Percentiles rank a stretch among this genome's conserved stretches.
phyloP scores from a whole-genome alignment of 2,113 vertebrate genomes.

The Eonycteris spelaea region DNA sequence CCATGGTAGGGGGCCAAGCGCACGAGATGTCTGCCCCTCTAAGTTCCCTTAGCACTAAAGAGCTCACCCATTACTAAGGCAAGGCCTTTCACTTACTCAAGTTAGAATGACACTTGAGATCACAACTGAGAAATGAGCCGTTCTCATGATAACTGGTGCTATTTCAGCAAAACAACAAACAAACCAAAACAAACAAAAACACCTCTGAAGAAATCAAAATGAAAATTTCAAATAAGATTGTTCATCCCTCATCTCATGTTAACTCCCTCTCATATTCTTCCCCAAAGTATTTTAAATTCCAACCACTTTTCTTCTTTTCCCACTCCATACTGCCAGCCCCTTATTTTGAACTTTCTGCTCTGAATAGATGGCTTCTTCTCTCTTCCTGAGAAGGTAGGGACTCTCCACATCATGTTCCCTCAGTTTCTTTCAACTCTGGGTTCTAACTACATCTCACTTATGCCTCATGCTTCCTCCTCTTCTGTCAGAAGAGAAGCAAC shows the following conservation, averaged over 20 bases:
- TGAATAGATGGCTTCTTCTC: neutral
- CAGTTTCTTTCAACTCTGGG: neutral
- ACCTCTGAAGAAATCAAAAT: neutral
- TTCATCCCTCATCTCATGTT: neutral
- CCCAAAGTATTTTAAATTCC: neutral
- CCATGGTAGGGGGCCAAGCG: no score
- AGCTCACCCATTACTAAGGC: neutral
- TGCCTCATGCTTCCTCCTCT: neutral
- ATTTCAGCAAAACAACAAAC: neutral
- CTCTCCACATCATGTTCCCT: accelerated
- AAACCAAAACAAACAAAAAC: neutral
- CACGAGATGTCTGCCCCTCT: neutral
- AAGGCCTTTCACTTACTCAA: neutral
- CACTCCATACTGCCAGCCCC: accelerated
- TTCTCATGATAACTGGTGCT: neutral
- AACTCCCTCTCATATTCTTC: neutral
- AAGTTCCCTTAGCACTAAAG: neutral
- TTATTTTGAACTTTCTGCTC: neutral
- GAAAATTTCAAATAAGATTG: neutral
- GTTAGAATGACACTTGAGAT: neutral
- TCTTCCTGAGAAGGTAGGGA: neutral
- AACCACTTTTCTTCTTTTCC: neutral
- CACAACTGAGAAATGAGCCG: neutral
- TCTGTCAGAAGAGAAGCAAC: neutral
- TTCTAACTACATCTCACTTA: neutral